Base-by-base conservation (phyloP, 2,888 invertebrate genomes). In the Himalopsyche tibetana region DNA sequence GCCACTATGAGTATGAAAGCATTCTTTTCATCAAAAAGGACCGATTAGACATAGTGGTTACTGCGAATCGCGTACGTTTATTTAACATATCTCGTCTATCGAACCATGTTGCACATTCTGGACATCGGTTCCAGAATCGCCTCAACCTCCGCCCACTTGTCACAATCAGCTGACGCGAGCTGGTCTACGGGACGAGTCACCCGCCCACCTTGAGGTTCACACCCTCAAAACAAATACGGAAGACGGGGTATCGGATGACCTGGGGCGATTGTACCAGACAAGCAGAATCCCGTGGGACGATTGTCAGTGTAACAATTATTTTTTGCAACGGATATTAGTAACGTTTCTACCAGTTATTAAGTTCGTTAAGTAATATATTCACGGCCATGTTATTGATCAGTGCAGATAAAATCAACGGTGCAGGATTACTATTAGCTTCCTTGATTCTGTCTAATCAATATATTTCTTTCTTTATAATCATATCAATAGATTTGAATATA, bases 161-260 rank as follows among this genome's bases (percentile, higher is more conserved):
- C n/a, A 56, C 63, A 28, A 15, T 63, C 63, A 63, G n/a, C 19
- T 63, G 63, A 63, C 63, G 11, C 63, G 63, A 63, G 63, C 19
- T 63, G 63, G 63, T 63, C 63, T 63, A 19, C 19, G 63, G 19
- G 63, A 63, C 63, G 63, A 63, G 63, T 19, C 63, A 63, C 63
- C 63, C 63, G 63, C 63, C 63, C 63, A 63, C 63, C 19, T n/a
- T 19, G 63, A 63, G 63, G 63, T 63, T 8, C 28, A 63, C n/a
- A 63, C 19, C 63, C 63, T 63, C 63, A 63, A 19, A 63, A 63
- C 63, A 63, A 63, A 63, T 63, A 63, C 63, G 63, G 63, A 63
- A 63, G 63, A 63, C 63, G 63, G 63, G 19, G 5, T 19, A 63
- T 63, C 28, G 63, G 63, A 63, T 63, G 63, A 63, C 63, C 63